Evolutionary conservation across 2,888 invertebrate genomes (phyloP), one percentile per base, ranked within the genome.

Genomic region (Sminthurides aquaticus): DNA sequence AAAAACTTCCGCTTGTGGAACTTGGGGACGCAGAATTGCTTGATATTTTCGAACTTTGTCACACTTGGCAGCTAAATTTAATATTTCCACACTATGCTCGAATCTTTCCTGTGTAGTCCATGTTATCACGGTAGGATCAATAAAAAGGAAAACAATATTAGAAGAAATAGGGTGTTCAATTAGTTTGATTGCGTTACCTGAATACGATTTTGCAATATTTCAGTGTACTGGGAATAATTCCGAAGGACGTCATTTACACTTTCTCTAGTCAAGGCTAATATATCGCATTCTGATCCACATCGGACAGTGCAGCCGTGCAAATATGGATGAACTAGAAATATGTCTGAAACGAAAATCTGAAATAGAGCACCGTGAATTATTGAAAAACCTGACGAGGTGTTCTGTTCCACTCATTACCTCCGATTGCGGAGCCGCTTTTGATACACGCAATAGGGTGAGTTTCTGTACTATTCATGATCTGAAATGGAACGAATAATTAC

Each of bases 261-360:
- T 2, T 68, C 63, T 43, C 69, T 65, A 0, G 58, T 62, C 22
- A 74, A 57, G 1, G 68, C 64, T 27, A 72, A 54, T 24, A 73
- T 68, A 24, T 73, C 71, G 59, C 71, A 74, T 55, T 74, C 71
- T 2, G 70, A 71, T 0, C 71, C 71, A 57, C 74, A 74, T 1
- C 73, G 62, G 1, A 73, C 73, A 0, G 71, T 73, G 1, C 71
- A 68, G 25, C 69, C 66, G 27, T 69, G 69, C 15, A 69, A 68
- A 26, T 72, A 74, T 1, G 71, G 69, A 55, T 74, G 74, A n/a
- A 74, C 62, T 29, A 74, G 28, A 56, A 69, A 67, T 24, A 72
- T 61, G n/a, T 74, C 74, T 63, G 26, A 59, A 48, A 24, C 2
- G 34, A 28, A 26, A 57, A 2, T 57, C 18, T 28, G 15, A 22